Percentiles rank a stretch among this genome's conserved stretches.
Evolutionary conservation across 1,140 invertebrate genomes (phyloP).

Genomic region (Dendroctonus valens): DNA sequence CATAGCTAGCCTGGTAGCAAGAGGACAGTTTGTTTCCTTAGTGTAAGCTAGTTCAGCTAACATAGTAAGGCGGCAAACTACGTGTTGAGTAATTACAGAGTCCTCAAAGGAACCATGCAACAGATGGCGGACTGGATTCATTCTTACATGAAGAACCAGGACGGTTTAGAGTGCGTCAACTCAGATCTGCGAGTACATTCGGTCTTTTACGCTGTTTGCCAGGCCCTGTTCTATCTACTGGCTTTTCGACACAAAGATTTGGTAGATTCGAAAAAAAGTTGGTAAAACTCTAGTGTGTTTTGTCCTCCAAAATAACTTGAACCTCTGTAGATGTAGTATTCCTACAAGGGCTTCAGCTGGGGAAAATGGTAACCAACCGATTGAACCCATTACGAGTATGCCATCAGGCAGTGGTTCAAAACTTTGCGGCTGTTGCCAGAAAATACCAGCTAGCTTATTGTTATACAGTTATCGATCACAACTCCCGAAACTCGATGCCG

Average conservation of each 20-base stretch:
- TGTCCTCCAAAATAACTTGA: conserved; percentile 29
- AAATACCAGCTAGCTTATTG: conserved; percentile 92
- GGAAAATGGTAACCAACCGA: conserved; percentile 76
- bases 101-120: conserved; percentile 62
- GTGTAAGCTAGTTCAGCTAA: conserved; percentile 54
- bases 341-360: conserved; percentile 76
- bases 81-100: conserved; percentile 51
- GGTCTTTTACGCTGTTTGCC: conserved; percentile 87
- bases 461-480: conserved; percentile 84
- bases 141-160: conserved; percentile 65
- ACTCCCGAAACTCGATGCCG: conserved; percentile 67
- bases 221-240: conserved; percentile 87
- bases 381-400: conserved; percentile 85
- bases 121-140: conserved; percentile 73
- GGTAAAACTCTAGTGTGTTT: conserved; percentile 29
- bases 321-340: conserved; percentile 71
- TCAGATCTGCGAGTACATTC: conserved; percentile 66
- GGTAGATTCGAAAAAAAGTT: conserved; percentile 71
- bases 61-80: conserved; percentile 3
- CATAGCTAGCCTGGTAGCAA: conserved; percentile 71
- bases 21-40: conserved; percentile 66
- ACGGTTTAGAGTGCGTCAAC: conserved; percentile 53
- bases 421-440: conserved; percentile 81
- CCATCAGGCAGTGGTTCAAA: conserved; percentile 70
- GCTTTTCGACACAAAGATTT: conserved; percentile 84